Evolutionary conservation across 2,888 invertebrate species (phyloP).

Genomic region (Leptinotarsa peninsularis): DNA sequence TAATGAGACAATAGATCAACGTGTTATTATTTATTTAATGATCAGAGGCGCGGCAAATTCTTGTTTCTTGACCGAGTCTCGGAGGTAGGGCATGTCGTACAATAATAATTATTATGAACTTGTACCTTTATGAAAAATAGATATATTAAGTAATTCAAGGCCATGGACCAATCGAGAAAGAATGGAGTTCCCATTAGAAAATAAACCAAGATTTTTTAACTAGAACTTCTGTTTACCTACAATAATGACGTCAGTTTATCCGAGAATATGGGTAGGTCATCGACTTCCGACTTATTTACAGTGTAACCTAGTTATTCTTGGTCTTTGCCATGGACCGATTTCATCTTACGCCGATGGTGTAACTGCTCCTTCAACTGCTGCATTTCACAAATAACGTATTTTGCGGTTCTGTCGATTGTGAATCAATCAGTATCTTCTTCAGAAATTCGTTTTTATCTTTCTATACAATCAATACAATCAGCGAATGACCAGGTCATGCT

Average conservation of each 20-base stretch:
- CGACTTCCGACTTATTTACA: constrained; percentile 26
- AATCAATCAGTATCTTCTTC: constrained; percentile 5
- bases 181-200: not conserved
- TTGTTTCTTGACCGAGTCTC: constrained; percentile 34
- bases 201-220: not conserved
- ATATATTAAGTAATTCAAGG: constrained; percentile 16
- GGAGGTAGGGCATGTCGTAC: constrained; percentile 24
- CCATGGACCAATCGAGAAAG: constrained; percentile 13
- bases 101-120: constrained; percentile 16
- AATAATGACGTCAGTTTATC: constrained; percentile 15
- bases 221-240: constrained; percentile 17
- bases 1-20: constrained; percentile 10
- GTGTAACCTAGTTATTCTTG: constrained; percentile 32
- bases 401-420: not conserved
- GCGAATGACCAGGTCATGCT: constrained; percentile 13
- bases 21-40: constrained; percentile 28
- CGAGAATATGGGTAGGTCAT: constrained; percentile 31
- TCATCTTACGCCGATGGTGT: not conserved
- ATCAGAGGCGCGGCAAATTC: constrained; percentile 40
- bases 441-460: constrained; percentile 4
- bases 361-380: not conserved
- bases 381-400: not conserved
- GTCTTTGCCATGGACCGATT: constrained; percentile 20
- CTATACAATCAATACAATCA: constrained; percentile 6
- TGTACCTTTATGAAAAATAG: not conserved